phyloP scores from a whole-genome alignment of 37 sponge, comb jelly and placozoan genomes.

The Corticium candelabrum region DNA sequence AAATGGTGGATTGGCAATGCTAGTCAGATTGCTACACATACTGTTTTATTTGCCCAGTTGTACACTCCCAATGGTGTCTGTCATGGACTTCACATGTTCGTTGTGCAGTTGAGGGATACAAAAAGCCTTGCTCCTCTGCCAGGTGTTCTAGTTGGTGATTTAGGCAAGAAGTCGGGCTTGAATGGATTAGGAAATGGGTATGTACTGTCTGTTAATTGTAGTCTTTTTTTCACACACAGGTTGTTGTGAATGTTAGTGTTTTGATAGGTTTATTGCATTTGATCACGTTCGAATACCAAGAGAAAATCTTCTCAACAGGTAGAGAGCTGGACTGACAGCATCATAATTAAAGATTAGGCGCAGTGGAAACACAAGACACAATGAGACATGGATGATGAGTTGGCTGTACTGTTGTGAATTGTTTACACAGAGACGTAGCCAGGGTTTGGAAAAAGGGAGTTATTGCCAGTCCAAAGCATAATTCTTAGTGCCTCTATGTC shows the following conservation, averaged over 20 bases:
- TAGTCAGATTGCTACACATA: constrained; percentile 74
- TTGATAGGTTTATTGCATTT: constrained; percentile 57
- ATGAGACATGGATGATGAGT: no score
- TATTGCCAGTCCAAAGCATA: no score
- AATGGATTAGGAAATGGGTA: constrained; percentile 87
- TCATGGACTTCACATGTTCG: constrained; percentile 87
- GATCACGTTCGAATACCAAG: constrained; percentile 62
- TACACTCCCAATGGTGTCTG: constrained; percentile 71
- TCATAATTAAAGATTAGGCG: no score
- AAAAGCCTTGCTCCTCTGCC: constrained; percentile 40
- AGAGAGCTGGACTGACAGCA: no score
- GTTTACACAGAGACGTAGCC: no score
- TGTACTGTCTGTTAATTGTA: background rate
- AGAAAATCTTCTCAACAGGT: constrained; percentile 79
- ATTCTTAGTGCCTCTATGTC: no score
- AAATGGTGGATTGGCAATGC: constrained; percentile 93
- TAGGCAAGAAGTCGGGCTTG: constrained; percentile 84
- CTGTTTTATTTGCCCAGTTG: constrained; percentile 86
- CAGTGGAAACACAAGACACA: no score
- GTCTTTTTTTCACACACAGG: background rate
- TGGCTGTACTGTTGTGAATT: no score
- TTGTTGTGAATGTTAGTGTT: background rate
- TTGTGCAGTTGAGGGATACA: constrained; percentile 83
- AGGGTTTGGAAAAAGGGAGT: no score
- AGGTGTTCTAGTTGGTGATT: constrained; percentile 87